A percentile compares a stretch with the other conserved stretches of the same genome.
Evolutionary conservation across 1,140 invertebrate genomes (phyloP).

Genomic region (Ridgeia piscesae): DNA sequence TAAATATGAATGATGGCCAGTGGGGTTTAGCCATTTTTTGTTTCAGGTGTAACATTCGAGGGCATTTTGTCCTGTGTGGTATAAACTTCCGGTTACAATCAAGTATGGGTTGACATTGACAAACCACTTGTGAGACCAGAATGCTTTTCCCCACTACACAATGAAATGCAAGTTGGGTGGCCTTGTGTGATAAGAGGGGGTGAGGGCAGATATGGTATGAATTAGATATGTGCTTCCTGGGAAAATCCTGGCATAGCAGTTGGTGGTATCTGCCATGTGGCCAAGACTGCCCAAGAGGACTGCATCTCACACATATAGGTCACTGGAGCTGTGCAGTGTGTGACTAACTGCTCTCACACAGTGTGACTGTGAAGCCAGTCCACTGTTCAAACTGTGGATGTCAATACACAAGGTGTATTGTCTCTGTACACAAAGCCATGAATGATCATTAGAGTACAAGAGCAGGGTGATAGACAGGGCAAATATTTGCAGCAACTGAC

Average conservation of each 20-base stretch:
- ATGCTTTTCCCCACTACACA: neutral
- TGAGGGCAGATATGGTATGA: neutral
- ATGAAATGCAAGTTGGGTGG: neutral
- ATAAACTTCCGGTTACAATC: neutral
- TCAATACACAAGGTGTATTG: neutral
- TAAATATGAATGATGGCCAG: too few relatives aligned
- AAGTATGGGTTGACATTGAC: neutral
- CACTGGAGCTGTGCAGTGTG: neutral
- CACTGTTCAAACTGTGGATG: neutral
- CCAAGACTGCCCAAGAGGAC: neutral
- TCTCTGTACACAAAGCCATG: neutral
- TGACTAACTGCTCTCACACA: neutral
- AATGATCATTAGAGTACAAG: neutral
- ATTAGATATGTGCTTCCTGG: neutral
- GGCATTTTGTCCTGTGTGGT: neutral
- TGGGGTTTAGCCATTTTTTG: too few relatives aligned
- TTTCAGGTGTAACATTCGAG: neutral
- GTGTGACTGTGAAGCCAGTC: neutral
- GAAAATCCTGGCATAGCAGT: neutral
- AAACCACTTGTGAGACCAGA: neutral
- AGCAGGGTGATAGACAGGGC: neutral
- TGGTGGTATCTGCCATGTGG: neutral
- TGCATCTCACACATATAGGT: neutral
- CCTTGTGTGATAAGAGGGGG: neutral
- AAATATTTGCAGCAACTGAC: neutral